Evolutionary conservation across 2,888 invertebrate genomes (phyloP), one percentile per base, ranked within the genome.

Genomic region (Phalera bucephala): DNA sequence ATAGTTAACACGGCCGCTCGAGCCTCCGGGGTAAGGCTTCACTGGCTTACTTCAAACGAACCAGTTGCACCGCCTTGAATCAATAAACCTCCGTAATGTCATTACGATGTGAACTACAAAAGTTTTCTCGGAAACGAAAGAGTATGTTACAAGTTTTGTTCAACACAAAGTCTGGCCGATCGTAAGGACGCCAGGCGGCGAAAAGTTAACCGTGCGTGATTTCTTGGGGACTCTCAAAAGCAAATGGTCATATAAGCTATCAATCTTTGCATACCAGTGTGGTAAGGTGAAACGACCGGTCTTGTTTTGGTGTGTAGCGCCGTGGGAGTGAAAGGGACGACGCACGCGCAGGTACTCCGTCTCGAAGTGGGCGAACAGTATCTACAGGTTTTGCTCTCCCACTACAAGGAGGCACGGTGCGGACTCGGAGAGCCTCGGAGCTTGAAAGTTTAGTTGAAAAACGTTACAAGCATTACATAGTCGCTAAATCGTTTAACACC

Each of bases 241-340:
- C 89, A 80, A 89, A 89, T 88, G 87, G 89, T 86, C 89, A 78
- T 87, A 89, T 84, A 88, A 80, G 82, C 88, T 89, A 88, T 88
- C 88, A 88, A 87, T 89, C 89, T 89, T 89, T 88, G 88, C 89
- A 89, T 89, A 89, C 89, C 88, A 88, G 86, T 80, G 84, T 84
- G 74, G 83, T 80, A 71, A 62, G 79, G 72, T 84, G 88, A 87
- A 74, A 88, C 78, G 69, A 82, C 73, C 64, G 64, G 55, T 72
- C 65, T 63, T 55, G 71, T 66, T 69, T 69, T 56, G 60, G 60
- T 58, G 53, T 46, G 52, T 42, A 41, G 36, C 52, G 52, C 38
- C 30, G 67, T 56, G 71, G 51, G 89, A 63, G 80, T 58, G 82
- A 89, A 80, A 86, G 82, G 80, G 89, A 89, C 83, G 55, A 60